These are phyloP conservation scores for Tichodroma muraria DNA, from an alignment of 2,113 vertebrate genomes.

Conservation along the genomic window DNA sequence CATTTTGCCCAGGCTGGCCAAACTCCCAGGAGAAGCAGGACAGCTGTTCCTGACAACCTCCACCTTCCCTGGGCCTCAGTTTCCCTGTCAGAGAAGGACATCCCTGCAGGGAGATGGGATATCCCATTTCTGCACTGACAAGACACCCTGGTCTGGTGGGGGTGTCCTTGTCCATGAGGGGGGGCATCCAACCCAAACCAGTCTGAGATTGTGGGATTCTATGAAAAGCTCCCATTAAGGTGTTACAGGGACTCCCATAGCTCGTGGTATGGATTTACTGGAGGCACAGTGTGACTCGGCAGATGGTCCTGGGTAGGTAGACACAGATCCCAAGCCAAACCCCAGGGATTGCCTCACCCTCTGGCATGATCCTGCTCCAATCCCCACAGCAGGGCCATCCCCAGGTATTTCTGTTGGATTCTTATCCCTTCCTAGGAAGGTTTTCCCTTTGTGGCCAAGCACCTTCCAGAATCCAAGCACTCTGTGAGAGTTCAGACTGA, in stretches of 20 bases:
- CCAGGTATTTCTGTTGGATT: background rate
- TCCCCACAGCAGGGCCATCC: background rate
- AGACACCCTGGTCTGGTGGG: background rate
- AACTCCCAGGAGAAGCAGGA: background rate
- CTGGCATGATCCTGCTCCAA: background rate
- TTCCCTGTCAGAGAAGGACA: background rate
- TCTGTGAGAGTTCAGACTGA: background rate
- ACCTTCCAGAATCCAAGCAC: background rate
- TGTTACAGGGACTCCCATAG: background rate
- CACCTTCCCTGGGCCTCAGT: background rate
- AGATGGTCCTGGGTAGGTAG: background rate
- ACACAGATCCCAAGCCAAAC: background rate
- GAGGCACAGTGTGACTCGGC: fast-evolving
- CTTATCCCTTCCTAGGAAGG: background rate
- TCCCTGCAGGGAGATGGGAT: background rate
- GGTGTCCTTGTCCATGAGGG: background rate
- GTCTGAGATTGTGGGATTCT: background rate
- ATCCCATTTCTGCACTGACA: background rate
- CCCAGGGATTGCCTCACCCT: background rate
- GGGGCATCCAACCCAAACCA: background rate
- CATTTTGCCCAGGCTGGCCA: background rate
- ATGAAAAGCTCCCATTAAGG: background rate
- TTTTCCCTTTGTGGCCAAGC: background rate
- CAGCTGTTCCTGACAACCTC: background rate
- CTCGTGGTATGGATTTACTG: background rate